Percentiles rank a stretch among this genome's conserved stretches.
Conservation (phyloP, 2,797 vertebrate genomes). For the Urophycis tenuis region DNA sequence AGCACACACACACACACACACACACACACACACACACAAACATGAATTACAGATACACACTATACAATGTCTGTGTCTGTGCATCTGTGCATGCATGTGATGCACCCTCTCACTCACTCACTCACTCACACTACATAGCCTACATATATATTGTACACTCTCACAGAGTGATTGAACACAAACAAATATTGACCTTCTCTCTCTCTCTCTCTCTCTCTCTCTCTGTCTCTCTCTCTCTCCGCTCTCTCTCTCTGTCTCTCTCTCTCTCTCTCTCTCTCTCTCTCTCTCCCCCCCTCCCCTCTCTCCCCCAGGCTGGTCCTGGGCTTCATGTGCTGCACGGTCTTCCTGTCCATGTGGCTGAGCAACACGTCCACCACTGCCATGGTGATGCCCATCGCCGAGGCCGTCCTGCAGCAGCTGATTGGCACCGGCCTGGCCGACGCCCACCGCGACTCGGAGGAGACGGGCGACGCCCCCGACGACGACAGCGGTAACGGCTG, state of each 20-base stretch:
- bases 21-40: too few species aligned
- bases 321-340: conserved; percentile 97
- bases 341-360: conserved; percentile 96
- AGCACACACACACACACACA: too few species aligned
- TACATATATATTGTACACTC: not conserved
- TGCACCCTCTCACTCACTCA: too few species aligned
- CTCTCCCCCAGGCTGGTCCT: conserved; percentile 80
- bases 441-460: conserved; percentile 66
- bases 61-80: too few species aligned
- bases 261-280: not conserved
- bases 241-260: not conserved
- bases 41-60: too few species aligned
- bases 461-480: conserved; percentile 63
- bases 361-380: conserved; percentile 97
- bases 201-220: not conserved
- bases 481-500: conserved; percentile 53
- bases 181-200: not conserved
- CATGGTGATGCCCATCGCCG: conserved; percentile 98
- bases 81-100: too few species aligned
- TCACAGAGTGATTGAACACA: not conserved
- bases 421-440: conserved; percentile 76
- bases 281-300: not conserved
- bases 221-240: not conserved
- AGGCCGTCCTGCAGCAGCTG: conserved; percentile 94
- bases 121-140: too few species aligned